A percentile compares a stretch with the other conserved stretches of the same genome.
phyloP scores from a whole-genome alignment of 2,797 vertebrate genomes.

The Nyctalus aviator region DNA sequence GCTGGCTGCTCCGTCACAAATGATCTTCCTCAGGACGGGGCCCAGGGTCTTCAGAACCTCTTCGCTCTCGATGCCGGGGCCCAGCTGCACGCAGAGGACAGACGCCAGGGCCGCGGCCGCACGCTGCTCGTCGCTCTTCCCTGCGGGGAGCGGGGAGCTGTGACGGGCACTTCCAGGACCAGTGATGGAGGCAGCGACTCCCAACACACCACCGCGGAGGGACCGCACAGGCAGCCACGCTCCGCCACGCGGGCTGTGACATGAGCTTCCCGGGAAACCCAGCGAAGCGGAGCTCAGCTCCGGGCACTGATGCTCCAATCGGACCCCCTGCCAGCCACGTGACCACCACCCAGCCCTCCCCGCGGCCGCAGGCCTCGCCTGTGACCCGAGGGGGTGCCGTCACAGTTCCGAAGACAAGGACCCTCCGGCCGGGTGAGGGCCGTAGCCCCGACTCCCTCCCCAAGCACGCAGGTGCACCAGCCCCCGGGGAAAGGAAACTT shows the following conservation, averaged over 20 bases:
- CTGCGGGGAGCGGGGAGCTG: background rate
- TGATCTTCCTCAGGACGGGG: background rate
- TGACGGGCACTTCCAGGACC: accelerated
- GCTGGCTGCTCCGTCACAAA: background rate
- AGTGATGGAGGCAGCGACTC: accelerated
- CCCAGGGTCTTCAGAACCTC: background rate
- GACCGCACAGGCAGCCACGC: accelerated
- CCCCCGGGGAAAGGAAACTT: background rate
- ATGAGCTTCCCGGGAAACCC: background rate
- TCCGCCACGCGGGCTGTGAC: background rate
- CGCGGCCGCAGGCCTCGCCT: background rate
- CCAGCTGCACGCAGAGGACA: background rate
- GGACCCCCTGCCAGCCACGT: background rate
- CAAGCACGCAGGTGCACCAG: background rate
- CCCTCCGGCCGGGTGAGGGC: background rate
- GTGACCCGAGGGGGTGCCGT: background rate
- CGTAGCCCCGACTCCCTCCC: background rate
- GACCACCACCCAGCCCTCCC: accelerated
- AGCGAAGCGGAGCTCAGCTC: background rate
- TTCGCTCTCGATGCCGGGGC: background rate
- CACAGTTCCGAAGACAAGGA: background rate
- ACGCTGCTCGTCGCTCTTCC: background rate
- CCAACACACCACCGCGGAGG: accelerated
- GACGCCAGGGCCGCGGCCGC: background rate
- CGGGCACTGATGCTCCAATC: background rate